Conservation (phyloP, 2,888 invertebrate species). For the Ischnura elegans region DNA sequence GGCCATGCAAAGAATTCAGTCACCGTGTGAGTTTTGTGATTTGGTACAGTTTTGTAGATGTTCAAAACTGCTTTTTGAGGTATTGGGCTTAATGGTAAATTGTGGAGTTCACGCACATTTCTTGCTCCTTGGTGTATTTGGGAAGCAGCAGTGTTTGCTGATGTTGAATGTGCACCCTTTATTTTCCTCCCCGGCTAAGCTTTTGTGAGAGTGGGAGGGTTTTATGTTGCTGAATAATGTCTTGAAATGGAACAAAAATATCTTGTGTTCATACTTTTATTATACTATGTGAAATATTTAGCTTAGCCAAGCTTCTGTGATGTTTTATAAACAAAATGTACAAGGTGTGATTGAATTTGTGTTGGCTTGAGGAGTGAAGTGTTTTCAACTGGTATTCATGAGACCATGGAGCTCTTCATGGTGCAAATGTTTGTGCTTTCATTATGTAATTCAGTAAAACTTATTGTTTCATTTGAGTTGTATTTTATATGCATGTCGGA, state of each 20-base stretch:
- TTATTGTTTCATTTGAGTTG: neutral
- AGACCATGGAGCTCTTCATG: conserved; percentile 41
- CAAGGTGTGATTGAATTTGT: conserved; percentile 60
- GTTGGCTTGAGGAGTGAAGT: conserved; percentile 64
- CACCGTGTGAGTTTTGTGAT: conserved; percentile 51
- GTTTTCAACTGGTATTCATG: conserved; percentile 52
- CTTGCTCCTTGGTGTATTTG: conserved; percentile 49
- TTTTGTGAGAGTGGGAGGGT: conserved; percentile 56
- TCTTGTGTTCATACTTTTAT: conserved; percentile 65
- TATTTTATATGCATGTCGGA: conserved; percentile 25
- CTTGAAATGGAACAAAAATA: conserved; percentile 56
- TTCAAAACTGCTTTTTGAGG: conserved; percentile 49
- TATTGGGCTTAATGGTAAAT: conserved; percentile 48
- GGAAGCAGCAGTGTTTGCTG: conserved; percentile 63
- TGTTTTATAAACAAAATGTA: conserved; percentile 62
- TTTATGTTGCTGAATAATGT: conserved; percentile 53
- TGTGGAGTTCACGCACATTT: conserved; percentile 59
- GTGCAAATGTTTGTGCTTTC: conserved; percentile 55
- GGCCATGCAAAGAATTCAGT: conserved; percentile 41
- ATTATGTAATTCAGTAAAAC: conserved; percentile 34
- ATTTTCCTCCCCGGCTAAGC: conserved; percentile 51
- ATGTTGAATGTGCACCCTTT: conserved; percentile 57
- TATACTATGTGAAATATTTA: conserved; percentile 58
- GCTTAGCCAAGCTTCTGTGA: conserved; percentile 66
- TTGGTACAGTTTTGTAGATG: conserved; percentile 59